Evolutionary conservation across 1,140 invertebrate species (phyloP).

Genomic region (Pararge aegeria): DNA sequence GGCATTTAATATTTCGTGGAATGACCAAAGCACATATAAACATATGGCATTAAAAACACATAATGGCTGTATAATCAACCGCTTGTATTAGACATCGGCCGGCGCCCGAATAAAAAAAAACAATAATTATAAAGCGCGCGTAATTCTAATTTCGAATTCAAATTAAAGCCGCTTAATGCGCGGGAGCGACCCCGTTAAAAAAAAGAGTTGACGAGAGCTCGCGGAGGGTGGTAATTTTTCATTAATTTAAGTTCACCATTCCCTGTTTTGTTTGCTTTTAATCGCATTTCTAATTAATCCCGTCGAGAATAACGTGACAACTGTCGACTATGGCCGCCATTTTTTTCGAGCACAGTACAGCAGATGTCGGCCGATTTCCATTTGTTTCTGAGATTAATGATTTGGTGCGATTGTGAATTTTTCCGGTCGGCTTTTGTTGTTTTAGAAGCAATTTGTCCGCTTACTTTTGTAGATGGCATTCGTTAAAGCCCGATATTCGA

Average conservation of each 20-base stretch:
- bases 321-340: constrained; percentile 77
- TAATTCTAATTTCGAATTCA: constrained; percentile 80
- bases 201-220: constrained; percentile 78
- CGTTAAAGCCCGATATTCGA: constrained; percentile 73
- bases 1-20: constrained; percentile 15
- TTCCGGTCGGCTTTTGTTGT: constrained; percentile 79
- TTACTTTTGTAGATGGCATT: constrained; percentile 75
- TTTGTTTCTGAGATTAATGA: constrained; percentile 80
- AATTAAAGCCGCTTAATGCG: constrained; percentile 80
- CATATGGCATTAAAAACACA: constrained; percentile 31
- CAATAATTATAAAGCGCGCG: constrained; percentile 79
- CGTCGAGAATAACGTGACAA: constrained; percentile 79
- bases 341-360: constrained; percentile 73
- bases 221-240: constrained; percentile 79
- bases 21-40: constrained; percentile 15
- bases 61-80: constrained; percentile 50
- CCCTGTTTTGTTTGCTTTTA: constrained; percentile 80
- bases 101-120: constrained; percentile 67
- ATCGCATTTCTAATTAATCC: constrained; percentile 80
- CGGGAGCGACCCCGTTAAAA: constrained; percentile 77
- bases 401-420: constrained; percentile 79
- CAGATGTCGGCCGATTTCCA: constrained; percentile 79
- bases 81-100: constrained; percentile 66
- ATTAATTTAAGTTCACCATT: constrained; percentile 80
- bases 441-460: constrained; percentile 80